Conservation (phyloP, 1,140 invertebrate genomes). For the Phthorimaea operculella region DNA sequence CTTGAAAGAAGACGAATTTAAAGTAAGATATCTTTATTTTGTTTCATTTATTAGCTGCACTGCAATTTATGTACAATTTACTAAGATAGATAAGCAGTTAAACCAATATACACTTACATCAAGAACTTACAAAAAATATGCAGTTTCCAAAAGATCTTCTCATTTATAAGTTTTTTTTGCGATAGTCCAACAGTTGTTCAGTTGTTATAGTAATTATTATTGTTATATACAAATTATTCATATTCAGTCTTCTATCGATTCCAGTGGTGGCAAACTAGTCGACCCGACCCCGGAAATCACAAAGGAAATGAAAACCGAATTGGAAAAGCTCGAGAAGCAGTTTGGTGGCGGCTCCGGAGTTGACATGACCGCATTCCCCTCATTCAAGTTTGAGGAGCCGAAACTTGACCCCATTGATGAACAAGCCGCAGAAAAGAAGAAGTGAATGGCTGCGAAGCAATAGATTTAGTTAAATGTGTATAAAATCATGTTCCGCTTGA, state of each 20-base stretch:
- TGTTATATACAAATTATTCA: too few species aligned
- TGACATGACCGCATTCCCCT: slow-evolving; percentile 91
- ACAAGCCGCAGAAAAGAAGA: slow-evolving; percentile 35
- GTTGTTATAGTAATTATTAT: too few species aligned
- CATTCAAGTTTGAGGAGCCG: slow-evolving; percentile 81
- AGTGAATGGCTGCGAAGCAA: slow-evolving; percentile 26
- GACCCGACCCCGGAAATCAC: slow-evolving; percentile 82
- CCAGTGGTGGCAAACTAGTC: slow-evolving; percentile 83
- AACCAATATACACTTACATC: too few species aligned
- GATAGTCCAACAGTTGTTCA: too few species aligned
- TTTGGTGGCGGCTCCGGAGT: slow-evolving; percentile 79
- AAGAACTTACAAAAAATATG: too few species aligned
- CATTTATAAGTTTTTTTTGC: too few species aligned
- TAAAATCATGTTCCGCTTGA: background rate
- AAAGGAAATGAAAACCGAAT: slow-evolving; percentile 78
- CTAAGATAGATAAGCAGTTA: too few species aligned
- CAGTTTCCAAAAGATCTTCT: too few species aligned
- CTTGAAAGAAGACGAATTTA: too few species aligned
- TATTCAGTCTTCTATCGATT: slow-evolving; percentile 2
- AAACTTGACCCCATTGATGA: slow-evolving; percentile 71
- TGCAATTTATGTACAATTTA: too few species aligned
- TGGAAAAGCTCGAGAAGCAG: slow-evolving; percentile 82
- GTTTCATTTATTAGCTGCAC: too few species aligned
- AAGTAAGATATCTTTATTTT: too few species aligned
- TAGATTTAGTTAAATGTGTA: background rate